A percentile compares a stretch with the other conserved stretches of the same genome.
These are phyloP conservation scores for Oscheius sp. DNA, from an alignment of 1,140 invertebrate species.

Conservation along the genomic window DNA sequence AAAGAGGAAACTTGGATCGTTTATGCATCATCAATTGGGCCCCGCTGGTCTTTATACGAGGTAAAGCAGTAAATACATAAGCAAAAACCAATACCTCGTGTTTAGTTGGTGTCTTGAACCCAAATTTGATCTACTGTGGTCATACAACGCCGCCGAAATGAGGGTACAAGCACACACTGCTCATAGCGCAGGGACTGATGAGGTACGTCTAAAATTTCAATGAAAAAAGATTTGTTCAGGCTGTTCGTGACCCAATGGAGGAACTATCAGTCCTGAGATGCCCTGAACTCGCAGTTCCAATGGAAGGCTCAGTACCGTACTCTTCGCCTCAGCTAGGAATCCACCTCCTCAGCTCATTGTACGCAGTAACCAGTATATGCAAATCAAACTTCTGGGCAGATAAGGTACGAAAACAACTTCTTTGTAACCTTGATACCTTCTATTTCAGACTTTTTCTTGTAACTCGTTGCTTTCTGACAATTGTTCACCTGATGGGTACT, in stretches of 20 bases:
- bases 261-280: background rate
- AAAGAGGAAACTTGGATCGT: constrained; percentile 23
- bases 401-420: background rate
- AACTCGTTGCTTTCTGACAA: background rate
- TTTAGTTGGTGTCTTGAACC: constrained; percentile 47
- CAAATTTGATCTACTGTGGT: constrained; percentile 46
- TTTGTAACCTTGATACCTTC: background rate
- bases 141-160: constrained; percentile 44
- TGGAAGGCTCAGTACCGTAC: background rate
- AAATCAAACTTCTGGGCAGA: constrained; percentile 15
- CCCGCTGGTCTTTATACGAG: constrained; percentile 34
- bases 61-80: background rate
- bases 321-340: constrained; percentile 12
- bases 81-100: background rate
- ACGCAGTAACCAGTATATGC: constrained; percentile 10
- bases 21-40: constrained; percentile 36
- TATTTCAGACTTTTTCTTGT: background rate
- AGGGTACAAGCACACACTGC: constrained; percentile 31
- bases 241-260: constrained; percentile 8
- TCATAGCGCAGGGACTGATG: background rate
- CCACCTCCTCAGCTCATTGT: constrained; percentile 16
- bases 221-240: constrained; percentile 9
- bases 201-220: background rate
- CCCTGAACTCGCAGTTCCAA: constrained; percentile 14
- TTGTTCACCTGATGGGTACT: constrained; percentile 49